phyloP scores from a whole-genome alignment of 2,113 vertebrate species.

The Uropsilus gracilis region DNA sequence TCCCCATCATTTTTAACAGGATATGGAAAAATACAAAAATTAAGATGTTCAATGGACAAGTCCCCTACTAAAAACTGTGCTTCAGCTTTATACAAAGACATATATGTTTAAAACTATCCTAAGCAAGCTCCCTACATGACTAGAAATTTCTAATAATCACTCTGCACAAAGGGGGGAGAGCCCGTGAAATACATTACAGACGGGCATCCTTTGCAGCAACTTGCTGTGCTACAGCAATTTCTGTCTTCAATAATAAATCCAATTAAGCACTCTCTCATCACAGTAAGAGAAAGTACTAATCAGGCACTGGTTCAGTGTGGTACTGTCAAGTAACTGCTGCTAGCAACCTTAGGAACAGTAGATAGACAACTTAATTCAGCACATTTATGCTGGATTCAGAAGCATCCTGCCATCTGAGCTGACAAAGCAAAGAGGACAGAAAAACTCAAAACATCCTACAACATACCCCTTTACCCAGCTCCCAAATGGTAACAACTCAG shows the following conservation, averaged over 20 bases:
- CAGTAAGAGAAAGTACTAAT: conserved; percentile 11
- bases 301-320: background rate
- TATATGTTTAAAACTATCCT: background rate
- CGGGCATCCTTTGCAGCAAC: background rate
- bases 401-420: background rate
- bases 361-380: conserved; percentile 9
- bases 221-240: conserved; percentile 31
- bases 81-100: conserved; percentile 19
- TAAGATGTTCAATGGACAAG: background rate
- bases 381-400: background rate
- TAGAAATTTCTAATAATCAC: conserved; percentile 28
- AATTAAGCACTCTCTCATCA: conserved; percentile 23
- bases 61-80: background rate
- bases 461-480: background rate
- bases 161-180: background rate
- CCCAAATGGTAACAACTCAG: background rate
- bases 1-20: conserved; percentile 36
- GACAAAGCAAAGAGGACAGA: background rate
- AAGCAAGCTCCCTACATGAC: background rate
- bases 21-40: conserved; percentile 14
- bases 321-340: background rate
- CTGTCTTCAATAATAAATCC: conserved; percentile 35
- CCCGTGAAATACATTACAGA: conserved; percentile 28
- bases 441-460: background rate
- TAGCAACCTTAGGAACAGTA: background rate